phyloP scores from a whole-genome alignment of 1,140 invertebrate species.

The Gryllus bimaculatus region DNA sequence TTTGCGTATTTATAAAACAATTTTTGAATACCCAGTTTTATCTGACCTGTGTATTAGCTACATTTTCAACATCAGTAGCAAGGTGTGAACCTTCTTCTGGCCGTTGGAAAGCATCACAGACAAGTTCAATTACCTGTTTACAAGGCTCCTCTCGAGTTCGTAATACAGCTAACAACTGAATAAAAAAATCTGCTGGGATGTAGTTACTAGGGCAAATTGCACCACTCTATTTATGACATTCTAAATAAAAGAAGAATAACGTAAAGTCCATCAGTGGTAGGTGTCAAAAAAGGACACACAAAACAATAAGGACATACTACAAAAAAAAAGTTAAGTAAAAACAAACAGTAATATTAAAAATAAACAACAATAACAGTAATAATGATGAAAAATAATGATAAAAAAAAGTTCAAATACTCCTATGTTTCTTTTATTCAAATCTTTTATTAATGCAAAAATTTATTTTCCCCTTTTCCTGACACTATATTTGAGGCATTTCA shows the following conservation, averaged over 20 bases:
- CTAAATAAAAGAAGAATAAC: slow-evolving; percentile 33
- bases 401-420: no score
- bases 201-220: slow-evolving; percentile 76
- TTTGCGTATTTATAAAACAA: not conserved
- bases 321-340: no score
- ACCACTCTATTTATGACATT: no score
- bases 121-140: slow-evolving; percentile 59
- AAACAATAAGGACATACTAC: no score
- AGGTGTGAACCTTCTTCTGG: slow-evolving; percentile 51
- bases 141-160: slow-evolving; percentile 70
- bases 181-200: slow-evolving; percentile 92
- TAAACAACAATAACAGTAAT: not conserved
- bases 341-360: not conserved
- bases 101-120: slow-evolving; percentile 63
- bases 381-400: not conserved
- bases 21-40: not conserved
- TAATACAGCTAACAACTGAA: slow-evolving; percentile 80
- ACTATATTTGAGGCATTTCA: no score
- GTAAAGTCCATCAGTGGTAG: no score
- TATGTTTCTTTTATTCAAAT: no score
- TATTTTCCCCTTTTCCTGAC: no score
- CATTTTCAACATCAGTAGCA: slow-evolving; percentile 38
- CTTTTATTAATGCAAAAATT: no score
- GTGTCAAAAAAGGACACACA: no score
- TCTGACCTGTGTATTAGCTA: not conserved